A percentile compares a stretch with the other conserved stretches of the same genome.
Evolutionary conservation across 1,140 invertebrate genomes (phyloP).

Genomic region (Drosophila chauvacae): DNA sequence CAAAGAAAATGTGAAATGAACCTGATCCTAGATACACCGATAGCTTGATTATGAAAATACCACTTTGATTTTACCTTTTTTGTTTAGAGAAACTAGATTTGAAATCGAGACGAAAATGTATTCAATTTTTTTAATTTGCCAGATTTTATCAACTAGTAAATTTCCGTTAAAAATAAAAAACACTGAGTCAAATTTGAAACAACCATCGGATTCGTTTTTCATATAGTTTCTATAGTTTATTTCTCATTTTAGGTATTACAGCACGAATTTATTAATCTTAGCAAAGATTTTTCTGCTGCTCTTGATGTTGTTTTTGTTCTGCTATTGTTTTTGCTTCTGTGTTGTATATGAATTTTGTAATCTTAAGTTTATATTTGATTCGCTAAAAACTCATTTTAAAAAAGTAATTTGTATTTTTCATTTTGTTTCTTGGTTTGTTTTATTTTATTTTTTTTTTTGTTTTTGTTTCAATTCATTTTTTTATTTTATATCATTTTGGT

Average conservation of each 20-base stretch:
- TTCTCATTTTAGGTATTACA: slow-evolving; percentile 70
- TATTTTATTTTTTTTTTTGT: slow-evolving; percentile 3
- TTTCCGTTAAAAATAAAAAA: too few relatives aligned
- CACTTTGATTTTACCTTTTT: background rate
- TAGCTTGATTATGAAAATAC: background rate
- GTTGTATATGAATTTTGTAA: slow-evolving; percentile 69
- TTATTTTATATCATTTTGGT: slow-evolving; percentile 8
- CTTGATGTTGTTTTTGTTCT: slow-evolving; percentile 14
- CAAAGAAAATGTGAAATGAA: too few relatives aligned
- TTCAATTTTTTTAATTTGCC: too few relatives aligned
- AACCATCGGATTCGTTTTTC: background rate
- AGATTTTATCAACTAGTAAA: too few relatives aligned
- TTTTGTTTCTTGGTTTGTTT: slow-evolving; percentile 9
- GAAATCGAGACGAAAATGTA: background rate
- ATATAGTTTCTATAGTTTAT: slow-evolving; percentile 71
- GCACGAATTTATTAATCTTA: slow-evolving; percentile 41
- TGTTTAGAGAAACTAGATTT: background rate
- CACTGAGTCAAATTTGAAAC: background rate
- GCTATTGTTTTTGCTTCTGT: slow-evolving; percentile 29
- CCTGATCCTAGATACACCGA: background rate
- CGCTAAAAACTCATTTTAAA: slow-evolving; percentile 77
- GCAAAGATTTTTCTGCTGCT: slow-evolving; percentile 32
- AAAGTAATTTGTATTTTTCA: slow-evolving; percentile 60
- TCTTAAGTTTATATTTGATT: slow-evolving; percentile 73
- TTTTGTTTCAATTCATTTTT: slow-evolving; percentile 3